Base-by-base conservation (phyloP, 2,888 invertebrate genomes). In the Podotricha telesiphe region DNA sequence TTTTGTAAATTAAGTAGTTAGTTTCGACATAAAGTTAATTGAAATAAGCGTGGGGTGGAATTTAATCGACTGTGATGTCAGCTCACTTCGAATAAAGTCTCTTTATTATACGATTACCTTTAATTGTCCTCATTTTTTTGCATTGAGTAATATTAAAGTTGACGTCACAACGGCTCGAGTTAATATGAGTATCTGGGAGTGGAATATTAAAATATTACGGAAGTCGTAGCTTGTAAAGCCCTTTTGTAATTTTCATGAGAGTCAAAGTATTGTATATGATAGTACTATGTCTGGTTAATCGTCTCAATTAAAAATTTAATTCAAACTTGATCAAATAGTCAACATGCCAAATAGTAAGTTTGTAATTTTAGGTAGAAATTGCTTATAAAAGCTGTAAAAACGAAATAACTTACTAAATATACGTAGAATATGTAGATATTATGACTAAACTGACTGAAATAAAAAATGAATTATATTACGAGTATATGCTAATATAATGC, bases 1-100 rank as follows among this genome's bases (percentile, higher is more conserved):
- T 22, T 48, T 65, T 11, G 28, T 37, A 22, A 40, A 40, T 42
- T 51, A 20, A 68, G 34, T 50, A 63, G 37, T 65, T 50, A 63
- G n/a, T 68, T 63, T 66, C 19, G 63, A 68, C 51, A 47, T 48
- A 22, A 59, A 42, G 11, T 53, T 63, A 45, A 40, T 56, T 58
- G 55, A 50, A 69, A 64, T 66, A 48, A 67, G 45, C 67, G 42
- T 53, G 48, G 45, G 37, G 61, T 11, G 56, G 50, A 53, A 59
- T 61, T 71, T 61, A 71, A 71, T 69, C 67, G 69, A 65, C 69
- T 64, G 59, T 42, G 48, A 59, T 50, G 63, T 63, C 69, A 64
- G 50, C 58, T 68, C 34, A 56, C 34, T 67, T 50, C 50, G 55
- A 59, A 64, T 69, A 69, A 71, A 67, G 55, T 64, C 67, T 47